These are phyloP conservation scores for Passerina amoena DNA, from an alignment of 2,113 vertebrate species.

Conservation along the genomic window DNA sequence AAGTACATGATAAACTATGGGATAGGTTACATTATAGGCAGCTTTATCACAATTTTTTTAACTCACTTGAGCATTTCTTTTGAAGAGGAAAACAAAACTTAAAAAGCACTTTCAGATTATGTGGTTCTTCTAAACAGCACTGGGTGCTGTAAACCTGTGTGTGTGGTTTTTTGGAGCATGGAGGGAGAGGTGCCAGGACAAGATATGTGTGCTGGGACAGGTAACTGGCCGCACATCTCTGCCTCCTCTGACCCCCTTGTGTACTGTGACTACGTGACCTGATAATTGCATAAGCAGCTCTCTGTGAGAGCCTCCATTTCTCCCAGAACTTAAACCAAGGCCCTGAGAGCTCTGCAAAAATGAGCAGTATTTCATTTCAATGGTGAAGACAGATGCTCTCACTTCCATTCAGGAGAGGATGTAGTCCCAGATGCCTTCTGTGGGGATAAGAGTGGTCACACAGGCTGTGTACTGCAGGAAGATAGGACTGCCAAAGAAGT, in stretches of 20 bases:
- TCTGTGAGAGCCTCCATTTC: background rate
- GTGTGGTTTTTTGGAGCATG: background rate
- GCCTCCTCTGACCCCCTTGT: background rate
- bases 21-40: background rate
- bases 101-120: background rate
- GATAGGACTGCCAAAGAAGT: background rate
- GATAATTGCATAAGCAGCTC: background rate
- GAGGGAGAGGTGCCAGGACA: background rate
- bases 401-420: background rate
- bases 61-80: background rate
- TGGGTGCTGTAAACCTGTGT: background rate
- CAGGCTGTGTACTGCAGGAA: background rate
- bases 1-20: background rate
- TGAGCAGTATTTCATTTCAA: background rate
- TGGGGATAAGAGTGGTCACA: background rate
- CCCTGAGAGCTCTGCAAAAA: background rate
- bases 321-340: background rate
- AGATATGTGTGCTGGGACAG: background rate
- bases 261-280: accelerated
- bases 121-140: background rate
- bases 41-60: background rate
- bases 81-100: background rate
- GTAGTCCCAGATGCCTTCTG: background rate
- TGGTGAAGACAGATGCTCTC: conserved; percentile 18
- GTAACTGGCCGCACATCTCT: background rate